Base-by-base conservation (phyloP, 2,797 vertebrate species). In the Gastrophryne carolinensis region DNA sequence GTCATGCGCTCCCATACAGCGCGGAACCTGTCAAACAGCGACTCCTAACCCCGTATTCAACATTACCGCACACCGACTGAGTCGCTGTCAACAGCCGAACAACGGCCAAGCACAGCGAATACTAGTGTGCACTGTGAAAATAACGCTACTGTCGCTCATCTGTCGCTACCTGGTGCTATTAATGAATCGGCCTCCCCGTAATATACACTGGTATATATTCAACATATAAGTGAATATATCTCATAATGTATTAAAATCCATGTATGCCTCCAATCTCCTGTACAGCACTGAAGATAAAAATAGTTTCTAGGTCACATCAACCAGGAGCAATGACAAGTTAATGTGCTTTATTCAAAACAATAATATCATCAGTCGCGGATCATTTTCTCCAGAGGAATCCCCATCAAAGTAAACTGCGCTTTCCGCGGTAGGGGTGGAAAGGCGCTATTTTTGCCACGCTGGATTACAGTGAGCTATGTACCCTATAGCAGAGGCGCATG, bases 261-360 rank as follows among this genome's bases (percentile, higher is more conserved):
- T 47, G 1, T 8, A 21, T 8, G 10, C 44, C 21, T 47, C 44
- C 50, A 67, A 24, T 68, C 24, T 54, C 34, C 44, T 56, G n/a
- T 37, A 10, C 26, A 56, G 52, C 29, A 41, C 39, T 34, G 3
- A 35, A 68, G 49, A 52, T 39, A 68, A 68, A 68, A 68, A 69
- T 69, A 68, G 52, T 56, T 69, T 69, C 66, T 69, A 69, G 66
- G 66, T 69, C 66, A 44, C 65, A 11, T 39, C 65, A 41, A 23
- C 3, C 50, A 10, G 34, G 12, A 39, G 35, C 66, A 13, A 17
- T 57, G 52, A 11, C 23, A 69, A 41, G 66, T 57, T 69, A 69
- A 56, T 69, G 24, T 56, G 50, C 65, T 68, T 68, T 39, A 41
- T 57, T 30, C 66, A 39, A 56, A 69, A 69, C 52, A 56, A 56